Percentiles rank a stretch among this genome's conserved stretches.
Evolutionary conservation across 23 tunicate genomes (phyloP).

Genomic region (Trididemnum miniatum): DNA sequence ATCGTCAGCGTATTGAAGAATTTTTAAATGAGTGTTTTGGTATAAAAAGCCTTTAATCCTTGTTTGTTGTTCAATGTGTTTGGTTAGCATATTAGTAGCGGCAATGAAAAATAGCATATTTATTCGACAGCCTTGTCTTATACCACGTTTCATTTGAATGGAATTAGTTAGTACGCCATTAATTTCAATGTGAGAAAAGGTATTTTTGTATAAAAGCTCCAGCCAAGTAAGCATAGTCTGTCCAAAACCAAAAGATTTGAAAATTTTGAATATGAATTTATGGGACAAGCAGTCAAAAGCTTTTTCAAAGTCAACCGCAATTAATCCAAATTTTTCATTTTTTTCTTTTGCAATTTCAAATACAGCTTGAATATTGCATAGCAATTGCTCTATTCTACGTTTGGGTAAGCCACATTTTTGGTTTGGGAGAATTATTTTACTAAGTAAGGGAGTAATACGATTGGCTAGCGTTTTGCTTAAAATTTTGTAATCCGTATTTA

Average conservation of each 20-base stretch:
- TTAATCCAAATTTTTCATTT: background rate
- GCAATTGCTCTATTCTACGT: background rate
- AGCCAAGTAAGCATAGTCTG: background rate
- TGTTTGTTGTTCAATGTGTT: conserved; percentile 8
- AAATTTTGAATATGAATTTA: conserved; percentile 9
- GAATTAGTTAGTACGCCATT: background rate
- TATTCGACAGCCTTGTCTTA: conserved; percentile 43
- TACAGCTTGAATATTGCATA: background rate
- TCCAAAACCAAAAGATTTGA: background rate
- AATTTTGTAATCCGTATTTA: conserved; percentile 1
- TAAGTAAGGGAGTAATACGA: background rate
- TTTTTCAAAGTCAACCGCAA: background rate
- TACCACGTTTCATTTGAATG: conserved; percentile 15
- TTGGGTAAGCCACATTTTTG: background rate
- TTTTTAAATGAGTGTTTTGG: background rate
- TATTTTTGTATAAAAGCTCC: background rate
- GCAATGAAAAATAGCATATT: conserved; percentile 29
- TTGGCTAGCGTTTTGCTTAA: conserved; percentile 1
- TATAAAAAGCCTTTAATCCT: background rate
- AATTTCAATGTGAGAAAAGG: background rate
- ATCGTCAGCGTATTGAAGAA: background rate
- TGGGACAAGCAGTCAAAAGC: conserved; percentile 19
- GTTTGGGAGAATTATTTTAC: background rate
- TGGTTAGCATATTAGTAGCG: conserved; percentile 3
- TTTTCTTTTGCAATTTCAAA: background rate